These are phyloP conservation scores for Thaumatotibia leucotreta DNA, from an alignment of 1,140 invertebrate species.

Conservation along the genomic window DNA sequence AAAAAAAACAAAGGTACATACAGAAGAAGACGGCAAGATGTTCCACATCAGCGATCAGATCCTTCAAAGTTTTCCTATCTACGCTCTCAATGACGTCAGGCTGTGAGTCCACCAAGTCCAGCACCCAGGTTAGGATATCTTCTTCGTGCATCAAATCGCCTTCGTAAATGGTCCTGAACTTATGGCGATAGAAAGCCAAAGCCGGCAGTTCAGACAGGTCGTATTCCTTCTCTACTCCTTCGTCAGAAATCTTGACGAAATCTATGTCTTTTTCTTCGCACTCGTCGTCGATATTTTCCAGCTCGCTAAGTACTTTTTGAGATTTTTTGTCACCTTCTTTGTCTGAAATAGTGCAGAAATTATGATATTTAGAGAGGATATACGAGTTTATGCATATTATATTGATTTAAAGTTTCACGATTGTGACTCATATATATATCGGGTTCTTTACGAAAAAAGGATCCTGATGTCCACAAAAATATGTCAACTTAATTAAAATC, in stretches of 20 bases:
- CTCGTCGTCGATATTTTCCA: conserved; percentile 97
- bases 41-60: conserved; percentile 92
- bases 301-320: conserved; percentile 90
- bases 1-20: conserved; percentile 75
- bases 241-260: conserved; percentile 95
- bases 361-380: background rate
- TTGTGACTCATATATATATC: no score
- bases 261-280: conserved; percentile 95
- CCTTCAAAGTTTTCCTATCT: conserved; percentile 92
- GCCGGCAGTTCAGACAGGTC: conserved; percentile 89
- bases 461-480: no score
- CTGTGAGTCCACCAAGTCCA: conserved; percentile 88
- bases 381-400: background rate
- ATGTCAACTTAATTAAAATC: no score
- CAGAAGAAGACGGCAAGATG: conserved; percentile 96
- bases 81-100: conserved; percentile 95
- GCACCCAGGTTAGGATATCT: conserved; percentile 92
- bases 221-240: conserved; percentile 92
- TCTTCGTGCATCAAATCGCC: conserved; percentile 95
- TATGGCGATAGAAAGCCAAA: conserved; percentile 92
- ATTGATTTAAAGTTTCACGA: no score
- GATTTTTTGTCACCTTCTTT: conserved; percentile 93
- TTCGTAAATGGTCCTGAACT: conserved; percentile 91
- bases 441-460: no score
- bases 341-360: conserved; percentile 76